These are phyloP conservation scores for Zophobas morio DNA, from an alignment of 1,140 invertebrate genomes.

Conservation along the genomic window DNA sequence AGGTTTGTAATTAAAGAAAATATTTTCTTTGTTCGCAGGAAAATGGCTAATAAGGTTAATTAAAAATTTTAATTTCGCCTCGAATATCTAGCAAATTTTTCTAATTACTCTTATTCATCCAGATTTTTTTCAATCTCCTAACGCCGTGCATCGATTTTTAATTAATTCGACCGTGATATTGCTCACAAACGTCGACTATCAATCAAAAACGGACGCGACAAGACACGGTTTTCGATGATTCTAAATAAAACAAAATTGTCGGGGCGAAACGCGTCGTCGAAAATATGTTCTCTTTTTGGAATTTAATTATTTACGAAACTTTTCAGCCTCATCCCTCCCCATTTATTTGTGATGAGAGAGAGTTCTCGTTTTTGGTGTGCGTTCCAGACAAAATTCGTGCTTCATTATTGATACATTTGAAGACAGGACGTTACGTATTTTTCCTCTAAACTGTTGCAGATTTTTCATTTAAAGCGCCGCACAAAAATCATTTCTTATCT, in stretches of 20 bases:
- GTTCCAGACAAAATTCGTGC: conserved; percentile 23
- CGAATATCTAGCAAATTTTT: too few relatives aligned
- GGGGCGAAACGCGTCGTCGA: neutral
- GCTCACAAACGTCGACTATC: neutral
- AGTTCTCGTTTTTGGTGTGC: conserved; percentile 17
- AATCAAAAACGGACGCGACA: neutral
- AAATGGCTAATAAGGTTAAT: conserved; percentile 17
- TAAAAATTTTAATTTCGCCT: conserved; percentile 2
- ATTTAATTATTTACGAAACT: conserved; percentile 26
- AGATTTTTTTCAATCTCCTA: too few relatives aligned
- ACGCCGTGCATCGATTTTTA: neutral
- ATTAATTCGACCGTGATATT: conserved; percentile 8
- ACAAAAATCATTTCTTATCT: neutral
- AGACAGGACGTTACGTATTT: conserved; percentile 23
- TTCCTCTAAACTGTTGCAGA: conserved; percentile 25
- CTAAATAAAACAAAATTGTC: conserved; percentile 8
- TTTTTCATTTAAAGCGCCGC: conserved; percentile 31
- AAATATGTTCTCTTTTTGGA: conserved; percentile 3
- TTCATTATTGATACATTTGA: conserved; percentile 27
- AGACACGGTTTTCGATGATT: conserved; percentile 11
- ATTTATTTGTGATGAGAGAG: conserved; percentile 27
- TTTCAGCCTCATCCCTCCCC: conserved; percentile 20
- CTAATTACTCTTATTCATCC: too few relatives aligned
- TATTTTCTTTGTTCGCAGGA: conserved; percentile 11
- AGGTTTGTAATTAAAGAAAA: conserved; percentile 28